Evolutionary conservation across 1,140 invertebrate species (phyloP), one percentile per base, ranked within the genome.

Genomic region (Papilio glaucus): DNA sequence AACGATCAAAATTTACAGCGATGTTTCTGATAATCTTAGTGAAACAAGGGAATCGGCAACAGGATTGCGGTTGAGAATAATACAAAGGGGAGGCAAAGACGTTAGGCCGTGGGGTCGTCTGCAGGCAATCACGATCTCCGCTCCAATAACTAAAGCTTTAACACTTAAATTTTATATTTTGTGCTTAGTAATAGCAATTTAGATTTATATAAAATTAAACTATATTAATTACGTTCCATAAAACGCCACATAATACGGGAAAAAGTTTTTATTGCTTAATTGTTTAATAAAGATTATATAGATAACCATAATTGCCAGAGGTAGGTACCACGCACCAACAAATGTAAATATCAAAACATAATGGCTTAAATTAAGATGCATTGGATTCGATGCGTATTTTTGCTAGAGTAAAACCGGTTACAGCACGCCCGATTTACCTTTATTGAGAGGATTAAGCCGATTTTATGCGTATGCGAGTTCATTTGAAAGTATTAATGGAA

Each of bases 391-490:
- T 69, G 57, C 72, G 75, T 82, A 80, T 82, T 76, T 81, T 80
- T 77, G 72, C 72, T 79, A 76, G 78, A 83, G 78, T 80, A 84
- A 83, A 83, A 79, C 77, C 81, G 83, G 85, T 88, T 84, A 86
- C 71, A 72, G 83, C 62, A 87, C 82, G 85, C 80, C 84, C 82
- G 81, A 84, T 87, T 69, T 86, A 85, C 80, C 72, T 85, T 84
- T 82, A 89, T 89, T 82, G 84, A 75, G 68, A 75, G 84, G 86
- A 89, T 89, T 90, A 89, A 80, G 49, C 69, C 39, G 70, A 79
- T 33, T 33, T 33, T 72, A 80, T 78, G 78, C 79, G 77, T 83
- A 81, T 77, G 79, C 60, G 79, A 77, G 79, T 83, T 81, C 85
- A 84, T 87, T 84, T 83, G 79, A 77, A 77, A 77, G 81, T 76